Percentiles rank a stretch among this genome's conserved stretches.
Evolutionary conservation across 2,113 vertebrate species (phyloP).

Genomic region (Cricetomys ansorgei): DNA sequence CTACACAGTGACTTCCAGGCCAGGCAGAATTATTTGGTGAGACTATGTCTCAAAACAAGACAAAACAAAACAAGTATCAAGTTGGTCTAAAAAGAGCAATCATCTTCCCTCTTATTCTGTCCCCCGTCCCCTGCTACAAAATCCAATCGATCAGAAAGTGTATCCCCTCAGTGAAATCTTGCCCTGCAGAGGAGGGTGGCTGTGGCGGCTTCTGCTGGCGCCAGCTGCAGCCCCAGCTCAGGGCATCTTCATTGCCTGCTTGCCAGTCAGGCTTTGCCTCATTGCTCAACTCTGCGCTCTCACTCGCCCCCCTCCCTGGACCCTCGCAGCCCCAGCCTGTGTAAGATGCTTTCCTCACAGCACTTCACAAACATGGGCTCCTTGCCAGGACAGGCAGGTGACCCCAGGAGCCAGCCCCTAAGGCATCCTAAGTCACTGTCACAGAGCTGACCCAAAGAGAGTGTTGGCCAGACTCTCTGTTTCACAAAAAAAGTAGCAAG

Average conservation of each 20-base stretch:
- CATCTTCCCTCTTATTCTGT: background rate
- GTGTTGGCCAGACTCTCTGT: constrained; percentile 32
- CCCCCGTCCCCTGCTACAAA: background rate
- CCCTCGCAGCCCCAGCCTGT: background rate
- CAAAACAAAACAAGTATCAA: background rate
- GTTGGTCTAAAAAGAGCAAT: background rate
- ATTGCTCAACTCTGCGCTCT: background rate
- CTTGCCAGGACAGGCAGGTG: constrained; percentile 49
- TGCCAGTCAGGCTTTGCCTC: background rate
- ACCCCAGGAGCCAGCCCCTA: constrained; percentile 34
- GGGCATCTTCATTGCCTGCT: background rate
- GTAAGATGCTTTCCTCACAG: background rate
- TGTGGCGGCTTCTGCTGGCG: background rate
- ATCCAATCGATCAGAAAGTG: background rate
- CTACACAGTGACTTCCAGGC: background rate
- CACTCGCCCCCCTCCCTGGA: background rate
- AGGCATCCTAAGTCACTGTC: constrained; percentile 52
- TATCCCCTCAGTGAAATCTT: background rate
- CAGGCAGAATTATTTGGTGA: background rate
- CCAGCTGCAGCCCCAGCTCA: background rate
- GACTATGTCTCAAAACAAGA: background rate
- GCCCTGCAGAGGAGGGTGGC: background rate
- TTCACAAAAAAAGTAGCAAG: background rate
- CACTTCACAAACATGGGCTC: background rate
- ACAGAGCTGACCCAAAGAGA: constrained; percentile 60